A percentile compares a stretch with the other conserved stretches of the same genome.
Evolutionary conservation across 2,797 vertebrate genomes (phyloP).

Genomic region (Anguilla pacifica): DNA sequence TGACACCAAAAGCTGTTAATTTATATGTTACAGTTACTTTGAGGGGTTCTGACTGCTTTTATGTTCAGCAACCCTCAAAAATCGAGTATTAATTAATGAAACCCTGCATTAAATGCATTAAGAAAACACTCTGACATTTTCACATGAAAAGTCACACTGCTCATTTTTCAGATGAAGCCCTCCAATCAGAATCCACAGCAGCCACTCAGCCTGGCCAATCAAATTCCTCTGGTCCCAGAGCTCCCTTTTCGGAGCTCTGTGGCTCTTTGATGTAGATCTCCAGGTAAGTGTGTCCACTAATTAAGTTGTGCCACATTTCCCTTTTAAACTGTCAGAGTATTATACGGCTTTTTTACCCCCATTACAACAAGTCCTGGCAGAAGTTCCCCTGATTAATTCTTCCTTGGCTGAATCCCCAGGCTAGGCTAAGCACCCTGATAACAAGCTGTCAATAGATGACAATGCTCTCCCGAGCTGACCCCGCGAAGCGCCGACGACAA

Average conservation of each 20-base stretch:
- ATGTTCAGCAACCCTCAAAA: background rate
- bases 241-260: background rate
- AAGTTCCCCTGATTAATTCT: slow-evolving; percentile 11
- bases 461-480: background rate
- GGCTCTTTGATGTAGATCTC: background rate
- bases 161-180: background rate
- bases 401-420: background rate
- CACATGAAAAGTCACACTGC: too few species aligned
- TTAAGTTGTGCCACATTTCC: background rate
- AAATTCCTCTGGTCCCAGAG: background rate
- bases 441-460: slow-evolving; percentile 23
- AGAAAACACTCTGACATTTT: background rate
- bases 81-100: background rate
- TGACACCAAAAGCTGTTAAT: background rate
- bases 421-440: slow-evolving; percentile 2
- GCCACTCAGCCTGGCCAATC: background rate
- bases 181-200: slow-evolving; percentile 1
- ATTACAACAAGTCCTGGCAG: slow-evolving; percentile 14
- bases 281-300: slow-evolving; percentile 11
- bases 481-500: background rate
- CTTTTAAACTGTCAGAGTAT: background rate
- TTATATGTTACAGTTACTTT: background rate
- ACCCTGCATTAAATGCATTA: background rate
- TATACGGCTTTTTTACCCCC: slow-evolving; percentile 7
- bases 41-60: background rate